Evolutionary conservation across 2,797 vertebrate species (phyloP), one percentile per base, ranked within the genome.

Genomic region (Argentina silus): DNA sequence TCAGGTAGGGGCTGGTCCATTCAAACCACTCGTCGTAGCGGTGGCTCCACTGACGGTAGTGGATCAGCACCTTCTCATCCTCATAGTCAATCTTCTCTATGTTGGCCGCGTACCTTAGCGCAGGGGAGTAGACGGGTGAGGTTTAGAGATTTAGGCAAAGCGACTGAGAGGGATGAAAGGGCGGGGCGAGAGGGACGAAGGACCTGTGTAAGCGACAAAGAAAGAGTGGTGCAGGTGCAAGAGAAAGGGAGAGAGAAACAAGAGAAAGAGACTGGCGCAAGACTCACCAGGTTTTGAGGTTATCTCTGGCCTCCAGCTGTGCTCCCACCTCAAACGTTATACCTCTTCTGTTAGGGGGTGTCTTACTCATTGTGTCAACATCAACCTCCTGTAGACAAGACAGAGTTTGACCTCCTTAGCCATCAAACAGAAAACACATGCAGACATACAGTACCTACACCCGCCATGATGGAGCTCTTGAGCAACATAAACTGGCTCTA

Each of bases 1-100:
- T 95, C 79, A 99, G 91, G 80, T 98, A 99, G 23, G 97, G 96
- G 87, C 98, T 99, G 76, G 96, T 96, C 97, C 98, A 99, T 71
- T 97, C 98, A 87, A 99, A 99, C 98, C 98, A 99, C 81, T 99
- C 98, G 82, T 99, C 98, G 0, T 99, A 99, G 73, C 98, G 95
- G 79, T 99, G 98, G 90, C 98, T 99, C 98, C 98, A 99, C 89
- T 98, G 97, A 61, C 97, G 96, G 88, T 99, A 99, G 92, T 99
- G 98, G 81, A 99, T 96, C 64, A 98, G 94, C 14, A 99, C 96
- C 91, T 96, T 98, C 74, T 98, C 97, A 84, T 97, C 96, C 10
- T 99, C 96, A 81, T 96, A 96, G 88, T 99, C 98, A 80, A 99
- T 96, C 90, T 98, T 98, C 91, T 99, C 97, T 86, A 99, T 99